phyloP scores from a whole-genome alignment of 1,140 invertebrate species.

The Nasonia vitripennis region DNA sequence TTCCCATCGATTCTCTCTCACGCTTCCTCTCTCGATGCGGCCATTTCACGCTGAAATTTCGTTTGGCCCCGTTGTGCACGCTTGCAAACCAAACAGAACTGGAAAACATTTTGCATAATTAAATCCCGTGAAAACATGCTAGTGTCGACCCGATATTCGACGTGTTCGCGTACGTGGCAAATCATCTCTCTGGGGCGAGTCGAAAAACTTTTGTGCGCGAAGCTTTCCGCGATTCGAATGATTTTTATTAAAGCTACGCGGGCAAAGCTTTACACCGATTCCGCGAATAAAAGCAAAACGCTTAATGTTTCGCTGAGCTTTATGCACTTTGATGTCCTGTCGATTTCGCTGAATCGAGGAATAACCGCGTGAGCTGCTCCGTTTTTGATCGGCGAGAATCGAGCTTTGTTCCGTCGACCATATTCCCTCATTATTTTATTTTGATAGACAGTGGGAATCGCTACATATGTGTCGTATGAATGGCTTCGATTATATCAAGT shows the following conservation, averaged over 20 bases:
- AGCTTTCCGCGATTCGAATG: neutral
- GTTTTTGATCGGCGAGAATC: neutral
- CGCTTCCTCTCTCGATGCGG: too few species aligned
- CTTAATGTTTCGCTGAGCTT: constrained; percentile 20
- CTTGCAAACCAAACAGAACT: neutral
- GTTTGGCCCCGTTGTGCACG: neutral
- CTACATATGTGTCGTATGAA: neutral
- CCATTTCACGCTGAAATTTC: constrained; percentile 1
- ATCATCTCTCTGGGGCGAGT: neutral
- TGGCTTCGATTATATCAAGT: neutral
- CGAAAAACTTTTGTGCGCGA: neutral
- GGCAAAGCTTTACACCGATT: neutral
- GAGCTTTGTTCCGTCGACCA: too few species aligned
- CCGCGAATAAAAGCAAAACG: neutral
- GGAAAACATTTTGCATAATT: constrained; percentile 38
- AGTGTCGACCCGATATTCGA: neutral
- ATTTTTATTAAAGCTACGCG: neutral
- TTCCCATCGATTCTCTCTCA: neutral
- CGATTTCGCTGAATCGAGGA: constrained; percentile 4
- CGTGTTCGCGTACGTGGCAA: neutral
- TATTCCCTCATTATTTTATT: too few species aligned
- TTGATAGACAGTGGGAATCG: neutral
- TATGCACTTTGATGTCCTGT: constrained; percentile 42
- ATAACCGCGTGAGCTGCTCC: constrained; percentile 7
- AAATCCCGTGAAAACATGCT: constrained; percentile 32